Evolutionary conservation across 2,797 vertebrate species (phyloP), one percentile per base, ranked within the genome.

Genomic region (Sebastes umbrosus): DNA sequence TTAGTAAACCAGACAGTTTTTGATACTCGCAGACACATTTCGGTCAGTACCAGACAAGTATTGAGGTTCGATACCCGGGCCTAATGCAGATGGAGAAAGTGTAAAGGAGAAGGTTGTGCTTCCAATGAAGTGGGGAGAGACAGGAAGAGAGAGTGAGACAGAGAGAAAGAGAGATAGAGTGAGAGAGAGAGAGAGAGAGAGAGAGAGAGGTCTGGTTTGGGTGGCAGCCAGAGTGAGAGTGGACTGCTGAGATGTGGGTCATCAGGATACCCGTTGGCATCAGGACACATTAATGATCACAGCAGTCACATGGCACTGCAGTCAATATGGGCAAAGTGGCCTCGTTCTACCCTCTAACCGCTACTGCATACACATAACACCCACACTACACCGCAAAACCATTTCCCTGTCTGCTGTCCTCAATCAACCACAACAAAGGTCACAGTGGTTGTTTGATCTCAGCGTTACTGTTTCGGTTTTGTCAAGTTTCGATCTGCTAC

Each of bases 201-300:
- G 71, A 71, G 72, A 5, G 70, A 55, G 84, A 83, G 89, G 67
- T 78, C 85, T 77, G 85, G 79, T 84, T 88, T 93, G 91, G 89
- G 86, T 75, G 73, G 69, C 76, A 86, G 91, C 88, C 87, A 95
- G 85, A 81, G 87, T 90, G 87, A 93, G 90, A 92, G 89, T 86
- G 90, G 85, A 90, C 88, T 87, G 91, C 84, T 87, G 93, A 93
- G 93, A 95, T 95, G 92, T 95, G 92, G 95, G 94, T 95, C 95
- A 96, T 93, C 91, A 92, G 93, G 93, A 95, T 95, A 93, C 92
- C 93, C 94, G 84, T 92, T 95, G 93, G 94, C 92, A 93, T 92
- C 90, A 83, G 92, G 93, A 92, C 90, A 92, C 85, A 87, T 93
- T 93, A 91, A 93, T 93, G 93, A 95, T 94, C 92, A 90, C 91